phyloP scores from a whole-genome alignment of 2,797 vertebrate genomes.

The Tinamus major region DNA sequence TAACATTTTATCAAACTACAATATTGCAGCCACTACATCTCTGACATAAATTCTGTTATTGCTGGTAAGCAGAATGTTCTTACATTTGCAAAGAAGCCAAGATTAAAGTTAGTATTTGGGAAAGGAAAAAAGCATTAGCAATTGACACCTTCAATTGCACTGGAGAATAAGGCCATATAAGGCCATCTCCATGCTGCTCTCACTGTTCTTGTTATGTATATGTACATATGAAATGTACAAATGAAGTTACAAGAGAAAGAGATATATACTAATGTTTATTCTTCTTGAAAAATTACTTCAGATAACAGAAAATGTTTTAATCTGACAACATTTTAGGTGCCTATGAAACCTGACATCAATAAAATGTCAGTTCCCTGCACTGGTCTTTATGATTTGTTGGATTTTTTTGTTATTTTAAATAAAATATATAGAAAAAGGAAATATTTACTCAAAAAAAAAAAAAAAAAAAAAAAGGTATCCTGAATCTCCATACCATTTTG shows the following conservation, averaged over 20 bases:
- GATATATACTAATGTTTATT: fast-evolving
- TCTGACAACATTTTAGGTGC: not conserved
- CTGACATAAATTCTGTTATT: not conserved
- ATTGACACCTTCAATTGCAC: not conserved
- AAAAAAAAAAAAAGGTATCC: no score
- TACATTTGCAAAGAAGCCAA: not conserved
- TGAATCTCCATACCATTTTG: no score
- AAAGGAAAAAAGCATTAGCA: not conserved
- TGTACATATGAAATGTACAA: not conserved
- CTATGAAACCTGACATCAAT: not conserved
- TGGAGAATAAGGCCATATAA: not conserved
- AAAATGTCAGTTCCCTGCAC: not conserved
- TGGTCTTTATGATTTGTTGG: not conserved
- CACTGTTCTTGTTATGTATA: not conserved
- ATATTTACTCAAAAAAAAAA: no score
- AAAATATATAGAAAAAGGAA: no score
- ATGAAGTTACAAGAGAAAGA: not conserved
- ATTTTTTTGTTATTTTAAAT: not conserved
- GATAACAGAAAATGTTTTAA: not conserved
- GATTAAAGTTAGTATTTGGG: not conserved
- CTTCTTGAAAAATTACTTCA: not conserved
- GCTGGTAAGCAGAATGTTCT: not conserved
- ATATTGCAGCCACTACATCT: not conserved
- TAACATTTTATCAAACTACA: not conserved
- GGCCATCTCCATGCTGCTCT: not conserved